Percentiles rank a stretch among this genome's conserved stretches.
Evolutionary conservation across 1,140 invertebrate species (phyloP).

Genomic region (Cydia amplana): DNA sequence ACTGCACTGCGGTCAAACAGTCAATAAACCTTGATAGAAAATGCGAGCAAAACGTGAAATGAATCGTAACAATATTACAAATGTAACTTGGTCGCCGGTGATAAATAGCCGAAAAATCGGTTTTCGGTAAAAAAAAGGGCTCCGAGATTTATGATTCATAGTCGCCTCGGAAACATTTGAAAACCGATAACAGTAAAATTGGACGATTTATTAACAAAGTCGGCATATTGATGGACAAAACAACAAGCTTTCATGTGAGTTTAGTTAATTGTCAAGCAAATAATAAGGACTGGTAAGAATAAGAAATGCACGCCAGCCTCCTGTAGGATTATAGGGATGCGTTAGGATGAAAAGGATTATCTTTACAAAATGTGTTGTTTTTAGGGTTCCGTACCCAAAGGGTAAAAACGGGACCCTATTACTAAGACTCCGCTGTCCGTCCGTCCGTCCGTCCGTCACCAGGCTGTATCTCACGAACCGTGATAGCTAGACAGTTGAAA

Average conservation of each 20-base stretch:
- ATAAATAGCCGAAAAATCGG: conserved; percentile 27
- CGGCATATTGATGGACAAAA: conserved; percentile 36
- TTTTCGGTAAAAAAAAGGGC: conserved; percentile 40
- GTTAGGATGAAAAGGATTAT: too few species aligned
- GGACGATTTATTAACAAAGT: conserved; percentile 45
- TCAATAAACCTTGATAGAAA: neutral
- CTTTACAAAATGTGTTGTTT: too few species aligned
- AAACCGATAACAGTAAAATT: conserved; percentile 51
- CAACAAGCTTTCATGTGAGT: conserved; percentile 39
- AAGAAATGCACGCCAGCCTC: too few species aligned
- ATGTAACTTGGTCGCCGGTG: conserved; percentile 15
- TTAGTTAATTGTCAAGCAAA: conserved; percentile 36
- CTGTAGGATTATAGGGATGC: too few species aligned
- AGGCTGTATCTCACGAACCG: too few species aligned
- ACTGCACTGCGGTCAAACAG: neutral
- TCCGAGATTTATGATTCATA: conserved; percentile 47
- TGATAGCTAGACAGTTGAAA: too few species aligned
- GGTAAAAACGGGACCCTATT: too few species aligned
- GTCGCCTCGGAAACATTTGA: conserved; percentile 37
- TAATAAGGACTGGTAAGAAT: neutral
- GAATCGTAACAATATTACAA: conserved; percentile 10
- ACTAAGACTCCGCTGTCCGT: too few species aligned
- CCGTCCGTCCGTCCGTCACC: too few species aligned
- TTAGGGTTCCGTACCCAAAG: too few species aligned
- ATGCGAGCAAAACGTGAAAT: neutral